Evolutionary conservation across 2,797 vertebrate species (phyloP).

Genomic region (Dipus sagitta): DNA sequence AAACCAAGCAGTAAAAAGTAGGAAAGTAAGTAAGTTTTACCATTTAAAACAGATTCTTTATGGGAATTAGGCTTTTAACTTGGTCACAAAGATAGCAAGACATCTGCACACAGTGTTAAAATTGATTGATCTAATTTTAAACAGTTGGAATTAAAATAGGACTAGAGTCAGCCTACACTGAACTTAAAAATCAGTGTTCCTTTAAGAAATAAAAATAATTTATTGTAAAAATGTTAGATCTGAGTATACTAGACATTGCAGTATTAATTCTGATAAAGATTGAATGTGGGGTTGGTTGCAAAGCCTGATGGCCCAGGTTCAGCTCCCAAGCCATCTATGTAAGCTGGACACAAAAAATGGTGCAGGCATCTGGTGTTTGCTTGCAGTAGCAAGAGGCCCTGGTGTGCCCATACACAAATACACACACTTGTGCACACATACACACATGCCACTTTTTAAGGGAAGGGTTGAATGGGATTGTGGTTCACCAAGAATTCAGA

Average conservation of each 20-base stretch:
- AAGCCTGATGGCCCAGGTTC: too few relatives aligned
- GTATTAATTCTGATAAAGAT: not conserved
- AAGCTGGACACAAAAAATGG: too few relatives aligned
- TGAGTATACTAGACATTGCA: not conserved
- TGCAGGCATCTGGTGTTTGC: too few relatives aligned
- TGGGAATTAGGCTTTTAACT: not conserved
- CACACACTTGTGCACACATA: too few relatives aligned
- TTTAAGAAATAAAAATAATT: not conserved
- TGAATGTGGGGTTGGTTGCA: too few relatives aligned
- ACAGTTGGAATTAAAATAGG: constrained; percentile 27
- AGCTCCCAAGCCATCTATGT: too few relatives aligned
- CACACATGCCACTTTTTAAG: too few relatives aligned
- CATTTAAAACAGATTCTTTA: not conserved
- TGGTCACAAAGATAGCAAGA: not conserved
- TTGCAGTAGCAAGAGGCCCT: too few relatives aligned
- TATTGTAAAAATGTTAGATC: not conserved
- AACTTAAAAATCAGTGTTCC: not conserved
- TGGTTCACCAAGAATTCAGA: not conserved
- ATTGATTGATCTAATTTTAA: constrained; percentile 1
- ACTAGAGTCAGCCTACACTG: not conserved
- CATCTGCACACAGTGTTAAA: constrained; percentile 6
- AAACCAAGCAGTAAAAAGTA: not conserved
- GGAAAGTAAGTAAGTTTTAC: not conserved
- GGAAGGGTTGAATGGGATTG: not conserved
- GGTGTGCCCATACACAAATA: too few relatives aligned